Evolutionary conservation across 64 coral and sea anemone genomes (phyloP).

Genomic region (Actinia tenebrosa): DNA sequence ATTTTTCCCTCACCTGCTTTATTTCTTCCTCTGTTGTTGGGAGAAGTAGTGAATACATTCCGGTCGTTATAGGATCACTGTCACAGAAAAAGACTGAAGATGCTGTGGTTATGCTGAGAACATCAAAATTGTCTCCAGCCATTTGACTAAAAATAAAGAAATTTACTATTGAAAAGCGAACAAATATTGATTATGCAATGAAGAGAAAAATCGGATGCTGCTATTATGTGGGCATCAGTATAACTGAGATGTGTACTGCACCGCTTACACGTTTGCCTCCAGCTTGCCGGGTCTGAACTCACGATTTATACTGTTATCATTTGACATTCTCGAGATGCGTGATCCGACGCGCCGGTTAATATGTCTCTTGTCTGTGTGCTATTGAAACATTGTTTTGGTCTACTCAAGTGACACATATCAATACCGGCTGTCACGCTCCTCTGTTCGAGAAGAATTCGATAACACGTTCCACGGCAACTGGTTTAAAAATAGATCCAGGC

Average conservation of each 20-base stretch:
- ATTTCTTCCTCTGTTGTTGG: constrained; percentile 52
- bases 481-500: neutral
- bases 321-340: constrained; percentile 9
- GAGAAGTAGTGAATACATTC: constrained; percentile 52
- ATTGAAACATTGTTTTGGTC: constrained; percentile 30
- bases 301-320: constrained; percentile 15
- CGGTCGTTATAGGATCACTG: constrained; percentile 42
- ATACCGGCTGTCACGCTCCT: constrained; percentile 20
- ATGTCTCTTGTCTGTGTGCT: constrained; percentile 3
- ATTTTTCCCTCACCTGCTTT: constrained; percentile 39
- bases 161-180: neutral
- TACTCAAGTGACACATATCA: constrained; percentile 24
- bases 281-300: neutral
- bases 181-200: neutral
- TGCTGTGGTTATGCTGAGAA: neutral
- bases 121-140: constrained; percentile 3
- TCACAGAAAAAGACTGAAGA: neutral
- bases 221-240: neutral
- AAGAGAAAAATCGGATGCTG: neutral
- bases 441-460: constrained; percentile 17
- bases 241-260: neutral
- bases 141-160: constrained; percentile 1
- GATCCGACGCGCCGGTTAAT: constrained; percentile 19
- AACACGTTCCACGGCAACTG: constrained; percentile 2
- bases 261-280: neutral